Conservation (phyloP, 2,113 vertebrate genomes). For the Saguinus midas region DNA sequence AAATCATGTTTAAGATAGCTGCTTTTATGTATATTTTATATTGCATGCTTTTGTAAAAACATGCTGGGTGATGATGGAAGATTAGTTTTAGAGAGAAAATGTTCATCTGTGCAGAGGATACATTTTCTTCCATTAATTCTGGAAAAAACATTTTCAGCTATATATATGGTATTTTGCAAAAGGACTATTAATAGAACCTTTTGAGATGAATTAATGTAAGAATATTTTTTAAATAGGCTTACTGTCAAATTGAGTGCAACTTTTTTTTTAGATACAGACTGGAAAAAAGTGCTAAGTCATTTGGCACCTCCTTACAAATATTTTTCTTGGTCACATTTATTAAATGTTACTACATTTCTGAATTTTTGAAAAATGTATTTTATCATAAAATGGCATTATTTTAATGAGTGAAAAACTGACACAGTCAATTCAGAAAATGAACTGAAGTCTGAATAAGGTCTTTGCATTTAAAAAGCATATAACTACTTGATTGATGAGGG, state of each 20-base stretch:
- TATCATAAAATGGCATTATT: slow-evolving; percentile 77
- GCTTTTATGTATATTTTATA: slow-evolving; percentile 83
- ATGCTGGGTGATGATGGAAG: slow-evolving; percentile 71
- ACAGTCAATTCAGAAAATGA: slow-evolving; percentile 64
- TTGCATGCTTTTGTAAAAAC: slow-evolving; percentile 82
- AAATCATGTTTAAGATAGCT: slow-evolving; percentile 80
- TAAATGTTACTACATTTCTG: slow-evolving; percentile 72
- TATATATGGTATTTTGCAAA: slow-evolving; percentile 77
- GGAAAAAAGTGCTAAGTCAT: slow-evolving; percentile 68
- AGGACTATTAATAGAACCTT: slow-evolving; percentile 75
- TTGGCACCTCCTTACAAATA: slow-evolving; percentile 76
- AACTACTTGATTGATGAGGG: slow-evolving; percentile 63
- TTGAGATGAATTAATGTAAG: slow-evolving; percentile 69
- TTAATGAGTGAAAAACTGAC: slow-evolving; percentile 70
- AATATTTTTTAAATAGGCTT: slow-evolving; percentile 71
- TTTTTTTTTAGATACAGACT: slow-evolving; percentile 63
- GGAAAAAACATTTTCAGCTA: slow-evolving; percentile 63
- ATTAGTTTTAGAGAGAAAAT: slow-evolving; percentile 71
- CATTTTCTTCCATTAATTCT: slow-evolving; percentile 72
- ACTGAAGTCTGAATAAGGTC: slow-evolving; percentile 71
- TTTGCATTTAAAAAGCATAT: slow-evolving; percentile 67
- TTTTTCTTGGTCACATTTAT: slow-evolving; percentile 75
- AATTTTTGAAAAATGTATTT: slow-evolving; percentile 78
- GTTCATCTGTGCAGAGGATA: slow-evolving; percentile 66
- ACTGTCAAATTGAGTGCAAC: slow-evolving; percentile 70